Percentiles rank a stretch among this genome's conserved stretches.
Conservation (phyloP, 2,113 vertebrate species). For the Ceyx melanurus region DNA sequence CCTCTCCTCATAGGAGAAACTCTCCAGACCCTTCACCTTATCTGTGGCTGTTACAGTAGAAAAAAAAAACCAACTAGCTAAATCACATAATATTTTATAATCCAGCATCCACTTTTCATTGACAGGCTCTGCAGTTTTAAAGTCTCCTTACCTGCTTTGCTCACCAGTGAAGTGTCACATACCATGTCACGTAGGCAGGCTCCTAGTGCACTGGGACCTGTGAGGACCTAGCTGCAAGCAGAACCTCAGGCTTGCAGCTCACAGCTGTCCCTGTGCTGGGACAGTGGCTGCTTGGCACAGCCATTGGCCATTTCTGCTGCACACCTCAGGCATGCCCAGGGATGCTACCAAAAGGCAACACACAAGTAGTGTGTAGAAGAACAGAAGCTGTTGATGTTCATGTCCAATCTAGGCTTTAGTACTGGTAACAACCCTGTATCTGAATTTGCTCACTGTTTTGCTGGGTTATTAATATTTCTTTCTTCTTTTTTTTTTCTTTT, state of each 20-base stretch:
- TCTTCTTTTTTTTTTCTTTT: not conserved
- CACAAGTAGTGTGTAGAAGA: not conserved
- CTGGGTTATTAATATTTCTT: not conserved
- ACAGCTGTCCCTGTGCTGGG: fast-evolving
- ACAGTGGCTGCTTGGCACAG: fast-evolving
- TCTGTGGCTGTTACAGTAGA: not conserved
- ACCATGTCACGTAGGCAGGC: too few relatives aligned
- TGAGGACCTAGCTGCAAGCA: not conserved
- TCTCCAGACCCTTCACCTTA: too few relatives aligned
- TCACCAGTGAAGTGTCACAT: not conserved
- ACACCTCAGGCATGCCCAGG: not conserved
- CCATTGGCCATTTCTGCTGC: not conserved
- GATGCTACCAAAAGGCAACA: fast-evolving
- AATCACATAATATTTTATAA: not conserved
- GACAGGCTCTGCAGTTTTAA: not conserved
- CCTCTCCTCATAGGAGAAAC: too few relatives aligned
- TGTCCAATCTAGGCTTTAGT: not conserved
- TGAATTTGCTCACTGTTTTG: not conserved
- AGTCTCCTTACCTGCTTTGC: not conserved
- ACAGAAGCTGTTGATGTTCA: not conserved
- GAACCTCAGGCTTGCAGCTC: not conserved
- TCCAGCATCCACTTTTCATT: not conserved
- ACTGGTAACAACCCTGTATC: not conserved
- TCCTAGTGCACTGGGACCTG: not conserved
- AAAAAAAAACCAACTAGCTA: not conserved